A percentile compares a stretch with the other conserved stretches of the same genome.
Conservation (phyloP, 2,888 invertebrate genomes). For the Heliconius hortense region DNA sequence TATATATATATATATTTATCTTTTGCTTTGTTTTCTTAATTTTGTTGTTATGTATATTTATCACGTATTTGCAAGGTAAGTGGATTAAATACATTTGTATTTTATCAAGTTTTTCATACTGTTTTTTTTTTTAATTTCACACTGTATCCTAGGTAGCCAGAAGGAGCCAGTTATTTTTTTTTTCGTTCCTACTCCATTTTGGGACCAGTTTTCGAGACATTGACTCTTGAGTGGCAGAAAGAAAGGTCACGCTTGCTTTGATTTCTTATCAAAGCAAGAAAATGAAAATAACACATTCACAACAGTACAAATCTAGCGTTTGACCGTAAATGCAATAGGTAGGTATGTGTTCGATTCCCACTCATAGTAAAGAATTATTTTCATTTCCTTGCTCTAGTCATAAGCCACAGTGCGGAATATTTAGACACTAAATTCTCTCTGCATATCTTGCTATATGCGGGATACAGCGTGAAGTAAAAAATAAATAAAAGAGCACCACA, state of each 20-base stretch:
- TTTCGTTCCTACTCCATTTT: too few relatives aligned
- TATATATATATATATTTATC: not conserved
- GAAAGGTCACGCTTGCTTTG: too few relatives aligned
- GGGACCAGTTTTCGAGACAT: too few relatives aligned
- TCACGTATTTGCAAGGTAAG: constrained; percentile 4
- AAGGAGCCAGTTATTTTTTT: too few relatives aligned
- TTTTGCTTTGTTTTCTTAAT: not conserved
- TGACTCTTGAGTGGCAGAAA: too few relatives aligned
- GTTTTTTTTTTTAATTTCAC: not conserved
- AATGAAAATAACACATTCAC: too few relatives aligned
- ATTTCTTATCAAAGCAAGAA: too few relatives aligned
- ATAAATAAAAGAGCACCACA: not conserved
- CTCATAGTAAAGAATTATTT: not conserved
- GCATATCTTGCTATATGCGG: too few relatives aligned
- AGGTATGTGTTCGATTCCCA: not conserved
- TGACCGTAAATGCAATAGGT: too few relatives aligned
- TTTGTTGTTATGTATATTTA: not conserved
- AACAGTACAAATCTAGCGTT: too few relatives aligned
- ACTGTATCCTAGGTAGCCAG: too few relatives aligned
- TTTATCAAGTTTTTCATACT: not conserved
- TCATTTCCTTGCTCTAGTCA: too few relatives aligned
- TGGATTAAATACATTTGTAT: not conserved
- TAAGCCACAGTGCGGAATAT: not conserved
- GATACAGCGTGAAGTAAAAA: not conserved
- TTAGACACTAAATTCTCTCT: not conserved